Conservation (phyloP, 2,888 invertebrate genomes). For the Luperina nickerlii region DNA sequence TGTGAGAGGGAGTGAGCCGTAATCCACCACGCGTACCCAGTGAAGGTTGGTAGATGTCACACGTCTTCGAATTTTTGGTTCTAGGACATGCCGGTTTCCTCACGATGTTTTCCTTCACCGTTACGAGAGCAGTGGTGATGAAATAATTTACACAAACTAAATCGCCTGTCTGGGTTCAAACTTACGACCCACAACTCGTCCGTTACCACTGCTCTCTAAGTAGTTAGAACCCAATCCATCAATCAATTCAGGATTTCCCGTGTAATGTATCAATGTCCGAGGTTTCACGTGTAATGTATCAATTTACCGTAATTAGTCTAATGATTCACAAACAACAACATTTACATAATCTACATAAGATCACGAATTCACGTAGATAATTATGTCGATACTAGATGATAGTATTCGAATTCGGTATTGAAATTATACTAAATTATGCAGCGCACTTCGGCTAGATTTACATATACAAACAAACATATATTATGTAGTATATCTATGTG, state of each 20-base stretch:
- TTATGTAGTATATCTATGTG: slow-evolving; percentile 12
- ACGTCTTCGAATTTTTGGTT: neutral
- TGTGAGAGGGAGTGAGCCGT: neutral
- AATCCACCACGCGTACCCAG: no score
- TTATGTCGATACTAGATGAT: slow-evolving; percentile 4
- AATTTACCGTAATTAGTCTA: slow-evolving; percentile 23
- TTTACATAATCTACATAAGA: slow-evolving; percentile 31
- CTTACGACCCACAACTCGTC: neutral
- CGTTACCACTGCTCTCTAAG: neutral
- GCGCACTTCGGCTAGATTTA: slow-evolving; percentile 26
- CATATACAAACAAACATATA: slow-evolving; percentile 38
- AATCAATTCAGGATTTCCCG: neutral
- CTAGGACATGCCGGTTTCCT: neutral
- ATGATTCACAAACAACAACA: slow-evolving; percentile 21
- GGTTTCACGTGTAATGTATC: slow-evolving; percentile 6
- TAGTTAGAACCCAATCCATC: neutral
- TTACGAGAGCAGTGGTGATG: neutral
- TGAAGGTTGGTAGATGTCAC: neutral
- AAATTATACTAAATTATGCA: slow-evolving; percentile 43
- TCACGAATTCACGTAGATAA: slow-evolving; percentile 12
- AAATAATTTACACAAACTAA: neutral
- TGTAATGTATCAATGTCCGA: slow-evolving; percentile 17
- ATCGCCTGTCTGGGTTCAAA: neutral
- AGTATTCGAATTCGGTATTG: slow-evolving; percentile 13
- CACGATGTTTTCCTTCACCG: neutral